phyloP scores from a whole-genome alignment of 2,113 vertebrate genomes.

The Galemys pyrenaicus region DNA sequence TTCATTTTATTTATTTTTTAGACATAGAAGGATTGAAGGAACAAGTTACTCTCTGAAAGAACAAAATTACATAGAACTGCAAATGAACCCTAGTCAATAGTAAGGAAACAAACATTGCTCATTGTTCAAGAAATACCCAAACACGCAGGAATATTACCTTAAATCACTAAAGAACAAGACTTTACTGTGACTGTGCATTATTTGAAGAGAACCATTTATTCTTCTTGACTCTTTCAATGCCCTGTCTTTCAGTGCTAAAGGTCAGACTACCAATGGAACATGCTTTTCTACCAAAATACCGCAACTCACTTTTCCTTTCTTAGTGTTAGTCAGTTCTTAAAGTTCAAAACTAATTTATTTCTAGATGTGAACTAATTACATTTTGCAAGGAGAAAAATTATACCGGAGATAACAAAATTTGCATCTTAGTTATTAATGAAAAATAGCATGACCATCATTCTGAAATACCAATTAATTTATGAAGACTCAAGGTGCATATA shows the following conservation, averaged over 20 bases:
- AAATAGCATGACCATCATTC: neutral
- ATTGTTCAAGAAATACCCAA: slow-evolving; percentile 19
- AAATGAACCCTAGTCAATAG: slow-evolving; percentile 1
- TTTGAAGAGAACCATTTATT: neutral
- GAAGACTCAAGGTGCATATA: neutral
- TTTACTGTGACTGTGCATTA: neutral
- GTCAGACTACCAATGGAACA: neutral
- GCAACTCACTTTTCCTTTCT: slow-evolving; percentile 17
- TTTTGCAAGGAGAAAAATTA: slow-evolving; percentile 33
- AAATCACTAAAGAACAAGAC: neutral
- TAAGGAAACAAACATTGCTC: slow-evolving; percentile 38
- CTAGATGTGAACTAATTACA: neutral
- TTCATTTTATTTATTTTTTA: neutral
- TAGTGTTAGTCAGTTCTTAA: neutral
- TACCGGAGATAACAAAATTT: slow-evolving; percentile 23
- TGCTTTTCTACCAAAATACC: neutral
- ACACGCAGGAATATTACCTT: neutral
- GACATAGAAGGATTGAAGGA: neutral
- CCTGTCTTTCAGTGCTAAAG: neutral
- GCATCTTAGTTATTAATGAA: neutral
- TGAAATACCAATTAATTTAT: slow-evolving; percentile 1
- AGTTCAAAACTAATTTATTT: slow-evolving; percentile 36
- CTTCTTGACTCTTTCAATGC: neutral
- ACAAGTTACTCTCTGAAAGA: neutral
- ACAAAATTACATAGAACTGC: neutral